Conservation (phyloP, 1,140 invertebrate genomes). For the Lordiphosa collinella region DNA sequence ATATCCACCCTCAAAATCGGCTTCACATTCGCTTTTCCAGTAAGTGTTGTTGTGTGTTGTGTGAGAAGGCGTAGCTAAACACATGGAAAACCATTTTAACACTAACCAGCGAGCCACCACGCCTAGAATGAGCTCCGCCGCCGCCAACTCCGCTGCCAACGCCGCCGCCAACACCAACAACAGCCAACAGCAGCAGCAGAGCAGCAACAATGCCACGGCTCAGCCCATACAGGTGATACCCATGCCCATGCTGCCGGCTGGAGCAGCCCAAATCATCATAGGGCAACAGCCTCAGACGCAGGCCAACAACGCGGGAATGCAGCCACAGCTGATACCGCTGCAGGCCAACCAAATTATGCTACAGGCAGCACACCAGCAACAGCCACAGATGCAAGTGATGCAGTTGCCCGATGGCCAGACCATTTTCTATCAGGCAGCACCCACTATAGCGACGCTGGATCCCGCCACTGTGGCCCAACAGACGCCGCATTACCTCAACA, state of each 20-base stretch:
- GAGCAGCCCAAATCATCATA: constrained; percentile 69
- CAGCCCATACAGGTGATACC: constrained; percentile 72
- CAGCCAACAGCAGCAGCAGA: constrained; percentile 18
- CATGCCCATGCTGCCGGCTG: constrained; percentile 60
- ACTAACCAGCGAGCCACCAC: constrained; percentile 43
- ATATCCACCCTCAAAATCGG: constrained; percentile 72
- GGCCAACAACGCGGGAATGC: constrained; percentile 21
- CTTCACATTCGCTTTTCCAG: constrained; percentile 78
- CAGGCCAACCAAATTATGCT: constrained; percentile 75
- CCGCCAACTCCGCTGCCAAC: constrained; percentile 2
- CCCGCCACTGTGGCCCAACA: constrained; percentile 66
- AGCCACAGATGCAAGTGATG: constrained; percentile 88
- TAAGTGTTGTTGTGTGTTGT: constrained; percentile 58
- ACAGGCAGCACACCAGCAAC: constrained; percentile 67
- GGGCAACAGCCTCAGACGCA: constrained; percentile 56
- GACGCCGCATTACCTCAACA: constrained; percentile 85
- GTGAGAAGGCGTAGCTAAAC: constrained; percentile 30
- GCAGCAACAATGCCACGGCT: constrained; percentile 22
- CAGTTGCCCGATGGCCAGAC: constrained; percentile 97
- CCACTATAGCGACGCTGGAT: constrained; percentile 51
- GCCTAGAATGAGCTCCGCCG: constrained; percentile 50
- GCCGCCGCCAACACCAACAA: constrained; percentile 13
- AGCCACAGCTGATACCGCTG: constrained; percentile 58
- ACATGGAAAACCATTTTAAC: constrained; percentile 70
- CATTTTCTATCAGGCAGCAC: constrained; percentile 88